Evolutionary conservation across 2,888 invertebrate species (phyloP), one percentile per base, ranked within the genome.

Genomic region (Leucoptera coffeella): DNA sequence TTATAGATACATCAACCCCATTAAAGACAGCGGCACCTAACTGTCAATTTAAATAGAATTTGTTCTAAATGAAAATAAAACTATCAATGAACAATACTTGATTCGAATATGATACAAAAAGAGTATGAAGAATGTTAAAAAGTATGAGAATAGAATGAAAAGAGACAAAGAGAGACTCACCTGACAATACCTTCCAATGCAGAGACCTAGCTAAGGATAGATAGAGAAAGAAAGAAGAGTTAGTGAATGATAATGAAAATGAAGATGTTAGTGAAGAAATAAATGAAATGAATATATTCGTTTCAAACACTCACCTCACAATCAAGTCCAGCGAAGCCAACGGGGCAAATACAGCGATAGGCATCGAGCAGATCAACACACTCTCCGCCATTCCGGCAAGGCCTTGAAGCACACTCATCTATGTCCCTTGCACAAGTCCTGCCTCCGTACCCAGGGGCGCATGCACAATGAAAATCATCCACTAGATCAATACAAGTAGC

Each of bases 401-500:
- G 92, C 33, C 80, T 81, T 37, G 84, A 79, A 37, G 80, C 82
- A 62, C 93, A 93, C 54, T 92, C 92, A 60, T 92, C 83, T 37
- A 91, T 82, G 60, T 91, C 88, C 21, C 80, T 82, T 46, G 85
- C 84, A 58, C 92, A 93, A 42, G 87, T 80, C 38, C 83, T 78
- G 34, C 85, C 86, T 61, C 67, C 47, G 57, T 78, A 93, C 25
- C 93, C 93, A 3, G 84, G 77, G 34, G 82, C 79, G 62, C 93
- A 94, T 34, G 87, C 86, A 61, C 94, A 94, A 49, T 89, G 88
- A 62, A 87, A 93, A 61, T 89, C 89, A 52, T 88, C 85, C 42
- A 91, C 89, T 34, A 92, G 76, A 62, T 93, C 93, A 54, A 92
- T 87, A 67, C 93, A 93, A 15, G 89, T 86, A 35, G 90, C 92